Evolutionary conservation across 2,113 vertebrate genomes (phyloP).

Genomic region (Dipodomys spectabilis): DNA sequence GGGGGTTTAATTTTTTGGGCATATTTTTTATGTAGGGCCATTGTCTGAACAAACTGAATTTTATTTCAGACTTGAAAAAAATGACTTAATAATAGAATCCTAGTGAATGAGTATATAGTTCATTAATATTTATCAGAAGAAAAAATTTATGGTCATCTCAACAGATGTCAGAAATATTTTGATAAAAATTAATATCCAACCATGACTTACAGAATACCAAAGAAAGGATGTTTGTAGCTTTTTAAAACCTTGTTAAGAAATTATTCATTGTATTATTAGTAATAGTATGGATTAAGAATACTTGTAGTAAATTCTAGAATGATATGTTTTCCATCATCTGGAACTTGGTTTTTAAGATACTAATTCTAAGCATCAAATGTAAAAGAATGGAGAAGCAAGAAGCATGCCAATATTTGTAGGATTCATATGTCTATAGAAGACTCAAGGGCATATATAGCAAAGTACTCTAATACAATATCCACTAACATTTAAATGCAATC

Average conservation of each 20-base stretch:
- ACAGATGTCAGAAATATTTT: neutral
- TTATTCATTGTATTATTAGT: neutral
- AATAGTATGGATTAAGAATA: neutral
- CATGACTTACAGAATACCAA: neutral
- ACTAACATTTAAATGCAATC: neutral
- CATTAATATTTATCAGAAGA: neutral
- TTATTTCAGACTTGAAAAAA: neutral
- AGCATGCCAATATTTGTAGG: neutral
- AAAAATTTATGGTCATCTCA: neutral
- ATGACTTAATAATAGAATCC: neutral
- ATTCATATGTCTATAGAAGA: neutral
- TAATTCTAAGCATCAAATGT: neutral
- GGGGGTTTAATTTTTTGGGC: too few relatives aligned
- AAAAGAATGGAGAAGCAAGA: neutral
- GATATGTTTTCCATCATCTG: accelerated
- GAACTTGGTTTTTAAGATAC: neutral
- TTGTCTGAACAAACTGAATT: neutral
- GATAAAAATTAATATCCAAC: neutral
- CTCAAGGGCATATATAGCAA: neutral
- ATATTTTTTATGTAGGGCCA: too few relatives aligned
- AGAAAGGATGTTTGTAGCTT: neutral
- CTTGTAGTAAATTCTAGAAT: neutral
- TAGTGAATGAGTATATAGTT: neutral
- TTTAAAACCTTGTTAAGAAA: neutral
- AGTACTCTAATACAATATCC: neutral